Evolutionary conservation across 2,888 invertebrate genomes (phyloP).

Genomic region (Neocrepidodera transversa): DNA sequence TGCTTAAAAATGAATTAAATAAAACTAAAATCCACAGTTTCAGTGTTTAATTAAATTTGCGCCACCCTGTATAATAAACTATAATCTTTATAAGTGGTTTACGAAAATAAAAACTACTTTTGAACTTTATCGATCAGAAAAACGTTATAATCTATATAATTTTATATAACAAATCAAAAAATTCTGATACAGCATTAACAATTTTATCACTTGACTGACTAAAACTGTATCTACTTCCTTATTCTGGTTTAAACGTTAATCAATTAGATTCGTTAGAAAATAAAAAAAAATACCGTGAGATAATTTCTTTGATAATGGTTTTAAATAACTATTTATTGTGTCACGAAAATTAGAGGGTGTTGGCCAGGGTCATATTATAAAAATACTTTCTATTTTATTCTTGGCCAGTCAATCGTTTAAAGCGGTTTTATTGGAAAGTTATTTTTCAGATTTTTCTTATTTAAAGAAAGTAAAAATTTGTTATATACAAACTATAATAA

Average conservation of each 20-base stretch:
- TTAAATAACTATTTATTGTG: neutral
- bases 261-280: neutral
- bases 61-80: no score
- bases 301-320: no score
- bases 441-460: no score
- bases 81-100: no score
- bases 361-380: constrained; percentile 11
- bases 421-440: no score
- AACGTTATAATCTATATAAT: neutral
- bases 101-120: neutral
- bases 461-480: no score
- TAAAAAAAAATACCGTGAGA: neutral
- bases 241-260: neutral
- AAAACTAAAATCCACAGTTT: no score
- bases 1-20: no score
- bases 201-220: neutral
- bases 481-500: no score
- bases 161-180: neutral
- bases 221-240: neutral
- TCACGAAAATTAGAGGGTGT: constrained; percentile 3
- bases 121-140: neutral
- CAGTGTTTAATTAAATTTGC: no score
- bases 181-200: neutral
- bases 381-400: constrained; percentile 20
- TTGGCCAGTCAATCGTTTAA: constrained; percentile 8